A percentile compares a stretch with the other conserved stretches of the same genome.
Conservation (phyloP, 2,888 invertebrate genomes). For the Silvanus unidentatus region DNA sequence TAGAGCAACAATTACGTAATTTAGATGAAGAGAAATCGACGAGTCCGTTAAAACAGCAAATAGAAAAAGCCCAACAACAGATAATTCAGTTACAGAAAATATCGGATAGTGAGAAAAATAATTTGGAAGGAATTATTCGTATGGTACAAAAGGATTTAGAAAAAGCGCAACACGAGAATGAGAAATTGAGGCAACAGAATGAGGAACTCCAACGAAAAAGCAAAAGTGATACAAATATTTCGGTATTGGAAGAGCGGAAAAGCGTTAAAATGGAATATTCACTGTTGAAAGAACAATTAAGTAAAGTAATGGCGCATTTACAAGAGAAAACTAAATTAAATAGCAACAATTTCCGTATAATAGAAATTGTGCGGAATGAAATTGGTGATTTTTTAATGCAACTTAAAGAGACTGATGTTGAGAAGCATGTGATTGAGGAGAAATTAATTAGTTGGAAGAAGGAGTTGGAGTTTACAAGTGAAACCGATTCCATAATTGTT, state of each 20-base stretch:
- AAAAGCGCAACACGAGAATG: conserved; percentile 15
- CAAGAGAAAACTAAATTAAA: conserved; percentile 13
- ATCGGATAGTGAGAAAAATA: conserved; percentile 21
- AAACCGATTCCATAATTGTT: no score
- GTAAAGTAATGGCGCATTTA: conserved; percentile 20
- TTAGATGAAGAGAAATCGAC: background rate
- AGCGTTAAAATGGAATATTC: conserved; percentile 20
- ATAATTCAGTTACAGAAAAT: conserved; percentile 6
- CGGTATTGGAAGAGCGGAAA: conserved; percentile 6
- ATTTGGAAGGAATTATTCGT: conserved; percentile 21
- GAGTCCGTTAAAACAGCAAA: background rate
- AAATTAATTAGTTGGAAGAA: conserved; percentile 19
- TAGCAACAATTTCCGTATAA: conserved; percentile 6
- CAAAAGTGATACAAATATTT: background rate
- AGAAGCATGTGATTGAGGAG: conserved; percentile 20
- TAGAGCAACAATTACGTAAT: conserved; percentile 22
- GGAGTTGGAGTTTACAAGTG: background rate
- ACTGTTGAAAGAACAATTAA: conserved; percentile 20
- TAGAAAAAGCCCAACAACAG: conserved; percentile 7
- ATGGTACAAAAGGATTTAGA: conserved; percentile 21
- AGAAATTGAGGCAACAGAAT: conserved; percentile 15
- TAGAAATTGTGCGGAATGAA: conserved; percentile 15
- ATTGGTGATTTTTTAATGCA: background rate
- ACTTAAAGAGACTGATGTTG: conserved; percentile 2
- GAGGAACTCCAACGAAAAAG: conserved; percentile 14